Evolutionary conservation across 2,113 vertebrate genomes (phyloP).

Genomic region (Callorhinus ursinus): DNA sequence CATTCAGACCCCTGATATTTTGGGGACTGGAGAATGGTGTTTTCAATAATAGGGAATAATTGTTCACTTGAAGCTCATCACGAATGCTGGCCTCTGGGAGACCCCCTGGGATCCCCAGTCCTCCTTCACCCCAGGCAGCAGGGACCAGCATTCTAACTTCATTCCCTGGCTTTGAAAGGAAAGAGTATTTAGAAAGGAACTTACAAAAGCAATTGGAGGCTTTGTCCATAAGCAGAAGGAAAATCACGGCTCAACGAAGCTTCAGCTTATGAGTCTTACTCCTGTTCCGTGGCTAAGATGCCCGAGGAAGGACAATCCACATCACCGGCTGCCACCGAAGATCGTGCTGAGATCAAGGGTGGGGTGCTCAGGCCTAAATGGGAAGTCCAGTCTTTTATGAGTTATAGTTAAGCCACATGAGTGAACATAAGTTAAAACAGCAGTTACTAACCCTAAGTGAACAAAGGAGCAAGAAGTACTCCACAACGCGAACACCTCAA

Average conservation of each 20-base stretch:
- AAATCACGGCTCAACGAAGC: not conserved
- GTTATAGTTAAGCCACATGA: rapidly evolving
- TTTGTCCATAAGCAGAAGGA: not conserved
- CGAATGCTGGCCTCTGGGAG: not conserved
- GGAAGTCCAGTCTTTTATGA: not conserved
- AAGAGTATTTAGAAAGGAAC: not conserved
- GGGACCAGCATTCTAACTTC: not conserved
- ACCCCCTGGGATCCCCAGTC: not conserved
- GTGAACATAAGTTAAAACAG: rapidly evolving
- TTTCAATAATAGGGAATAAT: too few relatives aligned
- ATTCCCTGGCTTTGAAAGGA: not conserved
- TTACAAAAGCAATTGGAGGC: not conserved
- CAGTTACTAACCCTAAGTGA: rapidly evolving
- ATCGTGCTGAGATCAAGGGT: rapidly evolving
- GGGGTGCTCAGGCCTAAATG: not conserved
- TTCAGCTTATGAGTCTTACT: not conserved
- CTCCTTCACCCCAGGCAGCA: not conserved
- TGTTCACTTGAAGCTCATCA: too few relatives aligned
- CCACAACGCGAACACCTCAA: rapidly evolving
- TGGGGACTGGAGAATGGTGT: too few relatives aligned
- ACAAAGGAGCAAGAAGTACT: not conserved
- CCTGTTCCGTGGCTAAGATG: not conserved
- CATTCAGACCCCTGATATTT: not conserved
- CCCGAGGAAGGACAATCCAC: rapidly evolving
- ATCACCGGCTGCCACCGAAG: rapidly evolving